These are phyloP conservation scores for Molossus molossus DNA, from an alignment of 2,797 vertebrate species.

Conservation along the genomic window DNA sequence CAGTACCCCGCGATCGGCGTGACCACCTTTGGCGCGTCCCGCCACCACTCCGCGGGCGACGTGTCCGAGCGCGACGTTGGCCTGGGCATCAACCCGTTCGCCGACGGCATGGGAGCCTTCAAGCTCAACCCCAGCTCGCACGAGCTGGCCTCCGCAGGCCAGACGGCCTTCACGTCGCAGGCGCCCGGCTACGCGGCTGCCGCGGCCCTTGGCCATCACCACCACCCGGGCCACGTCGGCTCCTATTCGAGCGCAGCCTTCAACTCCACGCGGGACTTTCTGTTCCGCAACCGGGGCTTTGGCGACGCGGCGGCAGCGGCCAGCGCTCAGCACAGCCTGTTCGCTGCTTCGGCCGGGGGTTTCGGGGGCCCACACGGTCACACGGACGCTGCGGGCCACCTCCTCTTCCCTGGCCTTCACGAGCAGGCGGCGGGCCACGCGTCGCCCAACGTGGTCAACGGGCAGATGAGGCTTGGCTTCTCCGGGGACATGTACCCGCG, in stretches of 20 bases:
- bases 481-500: conserved; percentile 99
- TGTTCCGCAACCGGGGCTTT: conserved; percentile 99
- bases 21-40: conserved; percentile 99
- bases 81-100: conserved; percentile 99
- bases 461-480: conserved; percentile 99
- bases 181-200: conserved; percentile 97
- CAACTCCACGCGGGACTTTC: conserved; percentile 99
- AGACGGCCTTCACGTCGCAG: conserved; percentile 98
- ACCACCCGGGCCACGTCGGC: conserved; percentile 98
- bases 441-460: conserved; percentile 98
- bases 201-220: conserved; percentile 96
- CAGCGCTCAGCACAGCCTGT: conserved; percentile 96
- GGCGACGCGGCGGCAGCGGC: conserved; percentile 95
- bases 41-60: conserved; percentile 99
- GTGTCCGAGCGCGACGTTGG: conserved; percentile 98
- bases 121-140: conserved; percentile 99
- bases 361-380: conserved; percentile 98
- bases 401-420: conserved; percentile 98
- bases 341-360: conserved; percentile 95
- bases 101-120: conserved; percentile 99
- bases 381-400: conserved; percentile 97
- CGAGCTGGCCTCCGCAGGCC: conserved; percentile 96
- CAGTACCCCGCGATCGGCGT: conserved; percentile 99
- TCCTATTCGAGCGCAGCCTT: conserved; percentile 98
- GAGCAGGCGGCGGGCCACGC: conserved; percentile 97